A percentile compares a stretch with the other conserved stretches of the same genome.
These are phyloP conservation scores for Propithecus perrieri DNA, from an alignment of 2,797 vertebrate genomes.

Conservation along the genomic window DNA sequence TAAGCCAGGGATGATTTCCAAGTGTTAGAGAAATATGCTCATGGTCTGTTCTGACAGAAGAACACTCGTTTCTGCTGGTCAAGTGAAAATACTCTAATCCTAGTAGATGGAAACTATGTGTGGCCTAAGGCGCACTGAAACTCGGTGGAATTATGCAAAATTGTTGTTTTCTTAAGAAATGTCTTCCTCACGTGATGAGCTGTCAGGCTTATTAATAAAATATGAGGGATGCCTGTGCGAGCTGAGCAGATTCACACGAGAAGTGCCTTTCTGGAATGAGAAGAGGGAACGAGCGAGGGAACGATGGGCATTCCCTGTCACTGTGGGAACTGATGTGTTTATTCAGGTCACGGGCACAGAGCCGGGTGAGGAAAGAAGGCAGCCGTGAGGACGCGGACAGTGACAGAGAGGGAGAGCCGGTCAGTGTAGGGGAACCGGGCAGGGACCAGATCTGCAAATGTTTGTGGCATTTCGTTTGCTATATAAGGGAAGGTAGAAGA, in stretches of 20 bases:
- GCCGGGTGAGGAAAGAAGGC: neutral
- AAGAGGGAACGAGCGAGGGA: neutral
- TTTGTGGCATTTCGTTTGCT: neutral
- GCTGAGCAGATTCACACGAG: conserved; percentile 15
- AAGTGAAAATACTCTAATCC: conserved; percentile 52
- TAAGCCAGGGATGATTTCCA: conserved; percentile 50
- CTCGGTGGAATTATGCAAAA: neutral
- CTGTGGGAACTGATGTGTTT: neutral
- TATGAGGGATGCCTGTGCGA: conserved; percentile 21
- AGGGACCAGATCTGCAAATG: neutral
- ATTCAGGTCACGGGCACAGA: neutral
- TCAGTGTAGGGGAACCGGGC: neutral
- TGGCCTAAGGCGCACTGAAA: neutral
- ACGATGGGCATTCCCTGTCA: neutral
- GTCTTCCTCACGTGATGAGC: conserved; percentile 24
- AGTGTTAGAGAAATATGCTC: conserved; percentile 29
- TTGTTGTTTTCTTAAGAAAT: conserved; percentile 31
- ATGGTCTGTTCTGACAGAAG: conserved; percentile 23
- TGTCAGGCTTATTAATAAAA: conserved; percentile 50
- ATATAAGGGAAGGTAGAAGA: neutral
- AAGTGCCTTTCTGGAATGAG: conserved; percentile 9
- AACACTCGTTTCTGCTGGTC: conserved; percentile 8
- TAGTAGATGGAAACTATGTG: conserved; percentile 38
- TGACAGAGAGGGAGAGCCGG: neutral
- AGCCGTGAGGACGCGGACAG: fast-evolving